Evolutionary conservation across 2,888 invertebrate species (phyloP).

Genomic region (Ryuthela nishihirai): DNA sequence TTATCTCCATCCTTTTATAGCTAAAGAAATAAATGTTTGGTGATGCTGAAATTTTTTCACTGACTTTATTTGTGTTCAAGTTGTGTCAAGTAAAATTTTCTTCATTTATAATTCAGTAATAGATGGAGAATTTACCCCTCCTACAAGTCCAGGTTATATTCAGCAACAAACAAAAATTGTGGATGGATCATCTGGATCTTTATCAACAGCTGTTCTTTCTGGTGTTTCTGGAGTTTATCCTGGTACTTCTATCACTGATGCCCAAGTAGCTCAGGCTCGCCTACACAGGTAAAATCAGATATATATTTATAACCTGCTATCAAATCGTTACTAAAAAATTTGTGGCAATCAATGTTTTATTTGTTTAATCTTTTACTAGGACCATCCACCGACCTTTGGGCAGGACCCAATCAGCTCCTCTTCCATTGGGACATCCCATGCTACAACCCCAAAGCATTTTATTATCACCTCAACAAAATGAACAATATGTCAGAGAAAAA

Average conservation of each 20-base stretch:
- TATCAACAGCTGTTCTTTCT: constrained; percentile 39
- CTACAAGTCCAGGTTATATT: constrained; percentile 53
- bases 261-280: constrained; percentile 63
- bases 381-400: constrained; percentile 73
- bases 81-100: too few species aligned
- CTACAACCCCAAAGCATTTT: constrained; percentile 55
- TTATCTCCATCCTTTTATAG: too few species aligned
- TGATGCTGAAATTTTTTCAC: too few species aligned
- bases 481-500: constrained; percentile 56
- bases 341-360: neutral
- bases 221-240: constrained; percentile 28
- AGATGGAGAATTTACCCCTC: constrained; percentile 54
- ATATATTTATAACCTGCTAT: neutral
- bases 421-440: constrained; percentile 85
- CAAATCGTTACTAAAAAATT: neutral
- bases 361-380: constrained; percentile 9
- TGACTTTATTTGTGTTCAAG: too few species aligned
- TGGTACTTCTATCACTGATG: constrained; percentile 59
- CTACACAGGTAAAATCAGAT: constrained; percentile 51
- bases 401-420: constrained; percentile 89
- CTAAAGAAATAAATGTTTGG: too few species aligned
- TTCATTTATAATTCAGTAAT: constrained; percentile 47
- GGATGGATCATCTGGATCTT: constrained; percentile 52
- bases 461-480: constrained; percentile 54
- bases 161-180: constrained; percentile 59